Evolutionary conservation across 2,113 vertebrate genomes (phyloP), one percentile per base, ranked within the genome.

Genomic region (Paratilapia polleni): DNA sequence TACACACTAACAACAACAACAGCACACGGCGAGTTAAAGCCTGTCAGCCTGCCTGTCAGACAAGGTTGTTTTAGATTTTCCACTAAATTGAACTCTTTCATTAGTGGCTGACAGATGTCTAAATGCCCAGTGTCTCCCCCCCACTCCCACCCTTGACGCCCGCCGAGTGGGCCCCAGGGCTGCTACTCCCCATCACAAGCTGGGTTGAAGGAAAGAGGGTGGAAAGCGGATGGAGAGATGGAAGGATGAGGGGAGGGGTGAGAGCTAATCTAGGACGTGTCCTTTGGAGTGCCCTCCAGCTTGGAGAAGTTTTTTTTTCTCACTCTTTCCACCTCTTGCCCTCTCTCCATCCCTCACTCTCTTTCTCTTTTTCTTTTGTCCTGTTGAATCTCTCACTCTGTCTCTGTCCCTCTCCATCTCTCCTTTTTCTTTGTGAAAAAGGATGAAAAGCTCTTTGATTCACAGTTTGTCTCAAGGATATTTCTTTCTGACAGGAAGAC

Each of bases 61-160:
- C 91, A 87, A 91, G 91, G 93, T 94, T 94, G 94, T 95, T 88
- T 92, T 85, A 95, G 86, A 93, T 93, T 94, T 95, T 94, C 93
- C 94, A 90, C 91, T 93, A 95, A 95, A 95, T 94, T 93, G 93
- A 95, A 93, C 87, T 92, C 92, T 94, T 94, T 95, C 94, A 95
- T 96, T 94, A 94, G 94, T 15, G 87, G 89, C 91, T 94, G 93
- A 94, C 94, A 94, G 92, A 94, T 94, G 93, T 93, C 88, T 91
- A 93, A 93, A 94, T 89, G 93, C 85, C 88, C 85, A 24, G n/a
- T 77, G 82, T 86, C 82, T 61, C 83, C 77, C 26, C 58, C 4
- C 31, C 2, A 4, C 3, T 19, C 36, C 36, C 75, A 54, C 66
- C 54, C 64, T 58, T 26, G 38, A 78, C 12, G 24, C 89, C 87